Base-by-base conservation (phyloP, 2,113 vertebrate genomes). In the Nibea coibor region DNA sequence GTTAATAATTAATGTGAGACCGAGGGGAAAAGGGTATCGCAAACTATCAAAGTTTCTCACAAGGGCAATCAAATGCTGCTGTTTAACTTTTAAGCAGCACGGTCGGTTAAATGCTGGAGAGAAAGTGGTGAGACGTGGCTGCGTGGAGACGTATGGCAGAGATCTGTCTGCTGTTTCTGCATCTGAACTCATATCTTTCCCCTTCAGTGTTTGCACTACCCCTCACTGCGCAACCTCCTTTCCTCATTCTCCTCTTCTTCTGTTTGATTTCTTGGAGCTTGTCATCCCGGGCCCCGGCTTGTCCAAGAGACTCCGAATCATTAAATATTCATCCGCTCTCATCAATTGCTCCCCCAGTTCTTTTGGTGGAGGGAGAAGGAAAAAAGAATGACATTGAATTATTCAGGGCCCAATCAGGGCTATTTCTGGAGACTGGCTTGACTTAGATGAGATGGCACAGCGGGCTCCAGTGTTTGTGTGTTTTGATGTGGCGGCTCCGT, bases 261-360 rank as follows among this genome's bases (percentile, higher is more conserved):
- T 35, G 85, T 91, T 90, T 91, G 88, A 91, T 88, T 90, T 86
- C 72, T 88, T 75, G 1, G 56, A 79, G 87, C 89, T 92, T 85
- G 88, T 92, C 90, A 88, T 90, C 85, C 83, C 48, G 16, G 72
- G 85, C 73, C 85, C 85, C 69, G 51, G 90, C 89, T 87, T 89
- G 91, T 93, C 93, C 88, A 84, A 91, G 89, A 92, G 88, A 91
- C 91, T 89, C 82, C 0, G 65, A 84, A 65, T 67, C 73, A 82
- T 95, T 89, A 94, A 95, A 92, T 93, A 94, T 95, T 94, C 87
- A 94, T 94, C 80, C 42, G 58, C 56, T 88, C 91, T 94, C 92
- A 94, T 95, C 91, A 94, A 94, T 94, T 90, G 91, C 91, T 93
- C 84, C 86, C 82, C 39, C 39, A 75, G 87, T 92, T 86, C 89